Base-by-base conservation (phyloP, 2,797 vertebrate species). In the Dendrocincla fuliginosa region DNA sequence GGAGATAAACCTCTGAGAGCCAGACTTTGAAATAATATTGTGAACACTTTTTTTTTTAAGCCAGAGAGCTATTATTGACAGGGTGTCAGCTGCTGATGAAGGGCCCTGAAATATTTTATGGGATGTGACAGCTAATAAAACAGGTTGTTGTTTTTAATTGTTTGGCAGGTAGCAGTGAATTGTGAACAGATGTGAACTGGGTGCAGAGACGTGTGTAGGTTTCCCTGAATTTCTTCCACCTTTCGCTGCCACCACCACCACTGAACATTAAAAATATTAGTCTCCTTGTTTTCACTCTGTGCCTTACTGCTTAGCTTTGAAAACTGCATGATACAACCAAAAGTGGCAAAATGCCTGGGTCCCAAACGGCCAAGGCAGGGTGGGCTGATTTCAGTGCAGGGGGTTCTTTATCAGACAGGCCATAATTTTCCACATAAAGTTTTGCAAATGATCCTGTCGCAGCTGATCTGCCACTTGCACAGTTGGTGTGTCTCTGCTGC, bases 111-210 rank as follows among this genome's bases (percentile, higher is more conserved):
- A 94, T 95, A 86, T 95, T 96, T 97, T 95, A 96, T 67, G 92
- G 89, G 93, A 96, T 69, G 81, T 96, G 93, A 92, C 94, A 96
- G 87, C 88, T 95, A 93, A 95, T 95, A 95, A 97, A 97, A 94
- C 93, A 95, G 93, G 90, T 96, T 94, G 94, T 82, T 95, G 90
- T 89, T 95, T 96, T 96, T 95, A 97, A 95, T 91, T 97, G 87
- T 96, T 96, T 94, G 89, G 88, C 86, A 94, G 90, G 93, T 91
- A 95, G 95, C 86, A 91, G 82, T 61, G 92, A 96, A 95, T 95
- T 69, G 90, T 71, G 91, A 97, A 83, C 95, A 97, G 85, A 96
- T 96, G 82, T 94, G 92, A 93, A 83, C 86, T 35, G 76, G 46
- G 25, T 71, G 80, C 68, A 91, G 73, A 86, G 82, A 5, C 79